Evolutionary conservation across 2,888 invertebrate genomes (phyloP), one percentile per base, ranked within the genome.

Genomic region (Pollenia amentaria): DNA sequence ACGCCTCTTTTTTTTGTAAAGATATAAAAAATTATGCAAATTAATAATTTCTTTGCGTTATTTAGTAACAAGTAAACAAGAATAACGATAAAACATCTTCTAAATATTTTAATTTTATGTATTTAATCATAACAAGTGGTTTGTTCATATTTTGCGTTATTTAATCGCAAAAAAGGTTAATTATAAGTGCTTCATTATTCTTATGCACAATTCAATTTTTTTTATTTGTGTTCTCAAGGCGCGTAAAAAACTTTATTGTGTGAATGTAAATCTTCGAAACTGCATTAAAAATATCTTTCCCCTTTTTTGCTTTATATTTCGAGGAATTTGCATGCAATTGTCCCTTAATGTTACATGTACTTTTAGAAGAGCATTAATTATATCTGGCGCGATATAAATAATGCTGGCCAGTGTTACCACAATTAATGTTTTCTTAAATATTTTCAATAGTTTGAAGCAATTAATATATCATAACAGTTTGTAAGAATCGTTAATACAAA

Each of bases 31-130:
- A 73, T 72, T 87, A 87, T 87, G 87, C 64, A 87, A 87, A 84
- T 84, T 79, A 14, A 29, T n/a, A 11, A 16, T 12, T 73, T 48
- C 18, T 76, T 14, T 14, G 46, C 53, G 60, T 76, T 80, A 57
- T 78, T 72, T 40, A 69, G 46, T 62, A 82, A 72, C 42, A 69
- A 82, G 42, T 44, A 44, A 60, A 73, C 60, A 67, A 72, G 67
- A 64, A 64, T 44, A 69, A 75, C 70, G 42, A 51, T 76, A 76
- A 76, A 70, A 48, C 48, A 42, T 84, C 16, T 78, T 46, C 12
- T 44, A 79, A 84, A 69, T 73, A 79, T 84, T 79, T n/a, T 87
- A 84, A 87, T 84, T 87, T 84, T 76, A 83, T 80, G 67, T 73
- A 77, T 84, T 72, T 87, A 83, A 69, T 84, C 77, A 81, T 60